Conservation (phyloP, 2,888 invertebrate species). For the Stenotaenia linearis region DNA sequence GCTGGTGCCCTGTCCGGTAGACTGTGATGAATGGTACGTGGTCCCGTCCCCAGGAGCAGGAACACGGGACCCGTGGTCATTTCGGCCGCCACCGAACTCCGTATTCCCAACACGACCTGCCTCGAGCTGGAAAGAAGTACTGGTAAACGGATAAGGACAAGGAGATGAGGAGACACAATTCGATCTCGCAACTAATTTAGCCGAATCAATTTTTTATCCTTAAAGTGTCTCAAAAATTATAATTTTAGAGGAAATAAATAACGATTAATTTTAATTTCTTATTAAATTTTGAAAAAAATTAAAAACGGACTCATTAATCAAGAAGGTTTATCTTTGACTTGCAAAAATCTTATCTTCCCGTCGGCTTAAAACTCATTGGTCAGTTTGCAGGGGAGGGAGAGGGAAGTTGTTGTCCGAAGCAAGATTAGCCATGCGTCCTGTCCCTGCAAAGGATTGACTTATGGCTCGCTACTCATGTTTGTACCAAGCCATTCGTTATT, state of each 20-base stretch:
- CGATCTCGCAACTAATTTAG: background rate
- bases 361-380: conserved; percentile 12
- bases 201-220: background rate
- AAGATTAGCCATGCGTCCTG: conserved; percentile 21
- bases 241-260: too few relatives aligned
- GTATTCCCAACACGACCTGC: conserved; percentile 31
- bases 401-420: conserved; percentile 8
- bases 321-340: background rate
- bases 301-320: background rate
- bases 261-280: background rate
- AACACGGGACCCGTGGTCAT: conserved; percentile 29
- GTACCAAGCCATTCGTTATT: conserved; percentile 15
- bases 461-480: conserved; percentile 21
- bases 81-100: conserved; percentile 14
- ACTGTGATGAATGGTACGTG: conserved; percentile 28
- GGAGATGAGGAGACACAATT: conserved; percentile 18
- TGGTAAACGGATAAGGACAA: conserved; percentile 20
- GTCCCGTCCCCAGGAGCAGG: conserved; percentile 24
- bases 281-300: background rate
- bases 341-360: background rate
- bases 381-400: background rate
- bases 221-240: too few relatives aligned
- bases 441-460: conserved; percentile 26
- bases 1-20: conserved; percentile 30
- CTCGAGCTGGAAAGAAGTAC: conserved; percentile 3